phyloP scores from a whole-genome alignment of 1,140 invertebrate genomes.

The Drosophila albomicans region DNA sequence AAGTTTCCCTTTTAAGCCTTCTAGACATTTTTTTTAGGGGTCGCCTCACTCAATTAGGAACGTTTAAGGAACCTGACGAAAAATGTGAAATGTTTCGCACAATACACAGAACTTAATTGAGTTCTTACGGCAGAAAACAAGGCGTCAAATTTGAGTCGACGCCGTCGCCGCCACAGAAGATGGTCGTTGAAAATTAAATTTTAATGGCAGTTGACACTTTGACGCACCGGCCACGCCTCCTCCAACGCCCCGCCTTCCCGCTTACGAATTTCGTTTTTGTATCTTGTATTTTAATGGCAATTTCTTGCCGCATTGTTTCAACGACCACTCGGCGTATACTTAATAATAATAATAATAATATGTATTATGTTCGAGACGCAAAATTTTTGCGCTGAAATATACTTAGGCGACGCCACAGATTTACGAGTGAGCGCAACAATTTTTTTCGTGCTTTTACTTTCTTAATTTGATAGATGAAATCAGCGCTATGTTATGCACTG shows the following conservation, averaged over 20 bases:
- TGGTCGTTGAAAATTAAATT: slow-evolving; percentile 63
- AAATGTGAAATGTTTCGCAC: slow-evolving; percentile 29
- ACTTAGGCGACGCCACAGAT: slow-evolving; percentile 58
- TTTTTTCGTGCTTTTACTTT: slow-evolving; percentile 66
- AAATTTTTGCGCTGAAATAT: slow-evolving; percentile 5
- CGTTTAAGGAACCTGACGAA: slow-evolving; percentile 27
- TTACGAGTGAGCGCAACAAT: slow-evolving; percentile 62
- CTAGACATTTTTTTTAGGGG: not conserved
- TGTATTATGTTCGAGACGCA: slow-evolving; percentile 26
- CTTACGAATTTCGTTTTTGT: not conserved
- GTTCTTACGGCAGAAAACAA: slow-evolving; percentile 41
- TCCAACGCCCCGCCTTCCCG: not conserved
- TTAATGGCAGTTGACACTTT: slow-evolving; percentile 74
- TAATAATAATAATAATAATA: slow-evolving; percentile 24
- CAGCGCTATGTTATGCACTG: slow-evolving; percentile 65
- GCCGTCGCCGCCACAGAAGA: slow-evolving; percentile 26
- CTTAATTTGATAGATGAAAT: slow-evolving; percentile 82
- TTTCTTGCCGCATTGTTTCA: slow-evolving; percentile 31
- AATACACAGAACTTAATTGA: slow-evolving; percentile 53
- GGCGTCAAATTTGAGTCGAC: slow-evolving; percentile 47
- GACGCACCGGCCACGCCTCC: slow-evolving; percentile 1
- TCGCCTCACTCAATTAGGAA: slow-evolving; percentile 34
- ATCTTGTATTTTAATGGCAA: slow-evolving; percentile 41
- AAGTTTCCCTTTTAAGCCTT: slow-evolving; percentile 13
- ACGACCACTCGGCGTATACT: slow-evolving; percentile 19